Base-by-base conservation (phyloP, 2,113 vertebrate genomes). In the Larimichthys crocea region DNA sequence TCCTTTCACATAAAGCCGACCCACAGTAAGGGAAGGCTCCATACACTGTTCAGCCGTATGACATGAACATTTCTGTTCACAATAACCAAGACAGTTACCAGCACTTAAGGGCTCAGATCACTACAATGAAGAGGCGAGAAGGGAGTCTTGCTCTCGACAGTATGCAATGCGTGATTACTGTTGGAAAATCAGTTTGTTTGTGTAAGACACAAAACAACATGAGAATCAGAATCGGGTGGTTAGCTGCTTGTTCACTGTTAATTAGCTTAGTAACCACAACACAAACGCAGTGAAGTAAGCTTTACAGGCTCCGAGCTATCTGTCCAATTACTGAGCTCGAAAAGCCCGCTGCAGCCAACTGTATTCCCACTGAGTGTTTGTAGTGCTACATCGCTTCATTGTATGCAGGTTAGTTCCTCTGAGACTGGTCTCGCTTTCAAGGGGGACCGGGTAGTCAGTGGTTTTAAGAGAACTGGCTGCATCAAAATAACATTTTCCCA, bases 181-280 rank as follows among this genome's bases (percentile, higher is more conserved):
- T 35, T 31, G 35, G 49, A 9, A 31, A 59, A 46, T 11, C 44
- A 11, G 12, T 46, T 14, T 46, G 14, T 40, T 65, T 49, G 56
- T 82, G 56, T 70, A 46, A 79, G 71, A 83, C 64, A 65, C 49
- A 59, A 10, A 67, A 74, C 46, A 69, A 70, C 59, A 35, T 70
- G 64, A 69, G 44, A 74, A 81, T 76, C 66, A 75, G 46, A 75
- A 44, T 40, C 8, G 74, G 35, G 60, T 66, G 59, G 64, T 80
- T 75, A 80, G 67, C 64, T 74, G 64, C 82, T 88, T 89, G 85
- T 90, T 89, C 87, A 64, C 53, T 40, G 1, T 87, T 90, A 89
- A 91, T 90, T 88, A 92, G 72, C 72, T 56, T 40, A 49, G 79
- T 84, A 83, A 82, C 82, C 69, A 57, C 74, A 62, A 55, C 66